Evolutionary conservation across 1,140 invertebrate species (phyloP).

Genomic region (Cotesia typhae): DNA sequence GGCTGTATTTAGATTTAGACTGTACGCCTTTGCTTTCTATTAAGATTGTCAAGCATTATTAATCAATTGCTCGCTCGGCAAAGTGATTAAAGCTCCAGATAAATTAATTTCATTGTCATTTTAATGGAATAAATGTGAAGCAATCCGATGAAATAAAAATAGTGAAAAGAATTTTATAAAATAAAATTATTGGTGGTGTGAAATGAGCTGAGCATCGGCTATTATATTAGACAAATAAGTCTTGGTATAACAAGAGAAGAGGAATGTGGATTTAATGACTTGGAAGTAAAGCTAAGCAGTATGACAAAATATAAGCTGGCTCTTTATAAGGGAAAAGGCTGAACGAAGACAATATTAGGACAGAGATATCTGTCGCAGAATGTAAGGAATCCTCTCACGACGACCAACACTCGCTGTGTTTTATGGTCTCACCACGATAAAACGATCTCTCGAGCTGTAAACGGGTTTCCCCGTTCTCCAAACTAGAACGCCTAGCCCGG

Average conservation of each 20-base stretch:
- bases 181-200: too few relatives aligned
- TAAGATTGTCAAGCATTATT: too few relatives aligned
- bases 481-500: constrained; percentile 23
- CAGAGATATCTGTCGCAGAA: constrained; percentile 16
- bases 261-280: constrained; percentile 5
- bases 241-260: neutral
- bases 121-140: neutral
- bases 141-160: neutral
- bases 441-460: constrained; percentile 39
- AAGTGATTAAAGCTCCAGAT: too few relatives aligned
- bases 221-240: too few relatives aligned
- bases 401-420: constrained; percentile 25
- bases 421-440: constrained; percentile 41
- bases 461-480: constrained; percentile 37
- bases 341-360: constrained; percentile 3
- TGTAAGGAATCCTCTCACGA: constrained; percentile 18
- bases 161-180: neutral
- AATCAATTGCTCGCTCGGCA: too few relatives aligned
- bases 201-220: too few relatives aligned
- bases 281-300: neutral
- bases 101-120: too few relatives aligned
- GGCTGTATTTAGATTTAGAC: too few relatives aligned
- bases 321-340: neutral
- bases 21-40: too few relatives aligned
- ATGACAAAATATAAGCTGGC: too few relatives aligned